Percentiles rank a stretch among this genome's conserved stretches.
These are phyloP conservation scores for Tympanuchus pallidicinctus DNA, from an alignment of 2,113 vertebrate species.

Conservation along the genomic window DNA sequence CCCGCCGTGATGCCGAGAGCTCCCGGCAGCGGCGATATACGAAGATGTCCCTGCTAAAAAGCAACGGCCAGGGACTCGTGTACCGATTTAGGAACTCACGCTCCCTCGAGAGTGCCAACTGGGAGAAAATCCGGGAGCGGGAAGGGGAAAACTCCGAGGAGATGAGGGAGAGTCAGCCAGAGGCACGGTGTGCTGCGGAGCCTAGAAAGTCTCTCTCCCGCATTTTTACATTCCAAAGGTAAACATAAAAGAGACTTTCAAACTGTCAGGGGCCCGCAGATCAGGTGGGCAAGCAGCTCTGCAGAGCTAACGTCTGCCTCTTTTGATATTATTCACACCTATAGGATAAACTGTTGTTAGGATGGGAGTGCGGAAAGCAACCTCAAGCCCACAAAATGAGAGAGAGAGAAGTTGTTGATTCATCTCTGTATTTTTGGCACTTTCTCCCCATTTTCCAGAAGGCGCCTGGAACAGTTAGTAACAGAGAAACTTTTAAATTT, in stretches of 20 bases:
- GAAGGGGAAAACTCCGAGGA: conserved; percentile 4
- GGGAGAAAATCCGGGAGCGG: neutral
- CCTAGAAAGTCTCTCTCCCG: conserved; percentile 26
- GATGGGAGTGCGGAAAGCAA: conserved; percentile 55
- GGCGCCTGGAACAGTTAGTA: conserved; percentile 70
- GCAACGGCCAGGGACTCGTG: conserved; percentile 38
- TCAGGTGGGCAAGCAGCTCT: conserved; percentile 62
- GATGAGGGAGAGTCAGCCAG: conserved; percentile 26
- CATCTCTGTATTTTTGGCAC: conserved; percentile 69
- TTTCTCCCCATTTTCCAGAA: conserved; percentile 64
- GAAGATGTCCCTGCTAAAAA: conserved; percentile 47
- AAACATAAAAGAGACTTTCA: conserved; percentile 61
- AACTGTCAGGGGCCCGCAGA: conserved; percentile 49
- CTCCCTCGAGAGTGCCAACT: conserved; percentile 22
- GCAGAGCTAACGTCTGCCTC: conserved; percentile 41
- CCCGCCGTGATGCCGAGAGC: conserved; percentile 11
- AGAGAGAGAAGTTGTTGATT: conserved; percentile 64
- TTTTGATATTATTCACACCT: conserved; percentile 63
- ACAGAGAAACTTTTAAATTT: conserved; percentile 73
- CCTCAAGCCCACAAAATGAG: conserved; percentile 66
- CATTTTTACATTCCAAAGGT: conserved; percentile 43
- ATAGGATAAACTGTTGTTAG: conserved; percentile 55
- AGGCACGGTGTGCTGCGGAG: conserved; percentile 3
- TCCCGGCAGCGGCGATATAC: conserved; percentile 34
- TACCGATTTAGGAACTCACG: conserved; percentile 42